Evolutionary conservation across 2,888 invertebrate genomes (phyloP).

Genomic region (Calliopum simillimum): DNA sequence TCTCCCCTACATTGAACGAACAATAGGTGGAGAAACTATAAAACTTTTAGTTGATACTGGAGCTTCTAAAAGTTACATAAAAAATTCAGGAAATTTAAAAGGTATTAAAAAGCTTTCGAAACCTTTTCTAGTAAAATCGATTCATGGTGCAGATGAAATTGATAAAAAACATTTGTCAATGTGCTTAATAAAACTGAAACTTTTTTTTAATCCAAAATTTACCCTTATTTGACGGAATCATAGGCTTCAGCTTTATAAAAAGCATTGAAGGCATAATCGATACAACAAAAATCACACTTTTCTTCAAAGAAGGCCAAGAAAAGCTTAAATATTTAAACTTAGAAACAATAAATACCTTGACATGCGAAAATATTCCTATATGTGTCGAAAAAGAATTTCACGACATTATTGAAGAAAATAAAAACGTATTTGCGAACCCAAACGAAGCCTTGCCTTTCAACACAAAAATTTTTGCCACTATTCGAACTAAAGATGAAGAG

Average conservation of each 20-base stretch:
- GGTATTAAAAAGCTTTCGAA: too few relatives aligned
- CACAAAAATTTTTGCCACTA: constrained; percentile 36
- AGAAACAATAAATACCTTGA: constrained; percentile 8
- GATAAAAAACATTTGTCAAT: constrained; percentile 27
- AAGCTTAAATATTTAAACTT: constrained; percentile 25
- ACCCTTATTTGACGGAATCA: constrained; percentile 41
- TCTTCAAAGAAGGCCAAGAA: constrained; percentile 34
- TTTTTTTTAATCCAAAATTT: constrained; percentile 39
- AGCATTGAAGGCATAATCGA: constrained; percentile 37
- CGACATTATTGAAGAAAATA: background rate
- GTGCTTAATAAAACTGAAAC: constrained; percentile 36
- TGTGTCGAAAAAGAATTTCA: constrained; percentile 11
- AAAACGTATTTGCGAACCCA: constrained; percentile 31
- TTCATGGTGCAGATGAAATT: constrained; percentile 32
- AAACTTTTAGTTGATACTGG: constrained; percentile 11
- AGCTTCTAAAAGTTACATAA: too few relatives aligned
- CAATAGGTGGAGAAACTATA: background rate
- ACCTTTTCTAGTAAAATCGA: too few relatives aligned
- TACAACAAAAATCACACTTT: constrained; percentile 22
- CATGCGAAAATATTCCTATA: constrained; percentile 10
- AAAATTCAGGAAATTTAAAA: too few relatives aligned
- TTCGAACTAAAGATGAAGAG: constrained; percentile 36
- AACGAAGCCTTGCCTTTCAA: constrained; percentile 34
- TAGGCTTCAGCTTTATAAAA: constrained; percentile 41
- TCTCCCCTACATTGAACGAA: constrained; percentile 22